Conservation (phyloP, 2,797 vertebrate genomes). For the Basileuterus tristriatus region DNA sequence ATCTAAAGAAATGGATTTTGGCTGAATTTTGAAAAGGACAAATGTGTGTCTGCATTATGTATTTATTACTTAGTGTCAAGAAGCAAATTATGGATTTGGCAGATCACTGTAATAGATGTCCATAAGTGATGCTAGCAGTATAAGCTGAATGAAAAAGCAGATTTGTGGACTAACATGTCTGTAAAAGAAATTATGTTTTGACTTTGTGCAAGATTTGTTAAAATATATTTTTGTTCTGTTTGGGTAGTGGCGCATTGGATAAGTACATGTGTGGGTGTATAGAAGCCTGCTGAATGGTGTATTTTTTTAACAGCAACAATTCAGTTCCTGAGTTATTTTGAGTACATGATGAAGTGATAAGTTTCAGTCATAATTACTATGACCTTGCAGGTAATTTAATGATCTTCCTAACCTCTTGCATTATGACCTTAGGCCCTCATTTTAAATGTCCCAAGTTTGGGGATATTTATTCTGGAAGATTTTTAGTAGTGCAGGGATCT, state of each 20-base stretch:
- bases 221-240: conserved; percentile 54
- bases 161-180: conserved; percentile 52
- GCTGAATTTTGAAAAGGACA: conserved; percentile 52
- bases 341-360: neutral
- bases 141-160: conserved; percentile 5
- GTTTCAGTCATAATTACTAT: neutral
- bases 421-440: neutral
- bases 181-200: conserved; percentile 40
- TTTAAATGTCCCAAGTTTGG: neutral
- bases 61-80: conserved; percentile 64
- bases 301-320: neutral
- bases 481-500: neutral
- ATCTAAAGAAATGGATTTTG: conserved; percentile 25
- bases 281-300: neutral
- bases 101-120: conserved; percentile 39
- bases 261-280: conserved; percentile 7
- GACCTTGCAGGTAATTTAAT: neutral
- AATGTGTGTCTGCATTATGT: conserved; percentile 36
- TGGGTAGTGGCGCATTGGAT: neutral
- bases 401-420: neutral
- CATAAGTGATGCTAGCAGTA: conserved; percentile 11
- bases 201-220: conserved; percentile 43
- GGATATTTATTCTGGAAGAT: neutral
- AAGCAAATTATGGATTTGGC: conserved; percentile 47
- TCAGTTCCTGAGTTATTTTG: neutral